Evolutionary conservation across 2,888 invertebrate species (phyloP), one percentile per base, ranked within the genome.

Genomic region (Cancer borealis): DNA sequence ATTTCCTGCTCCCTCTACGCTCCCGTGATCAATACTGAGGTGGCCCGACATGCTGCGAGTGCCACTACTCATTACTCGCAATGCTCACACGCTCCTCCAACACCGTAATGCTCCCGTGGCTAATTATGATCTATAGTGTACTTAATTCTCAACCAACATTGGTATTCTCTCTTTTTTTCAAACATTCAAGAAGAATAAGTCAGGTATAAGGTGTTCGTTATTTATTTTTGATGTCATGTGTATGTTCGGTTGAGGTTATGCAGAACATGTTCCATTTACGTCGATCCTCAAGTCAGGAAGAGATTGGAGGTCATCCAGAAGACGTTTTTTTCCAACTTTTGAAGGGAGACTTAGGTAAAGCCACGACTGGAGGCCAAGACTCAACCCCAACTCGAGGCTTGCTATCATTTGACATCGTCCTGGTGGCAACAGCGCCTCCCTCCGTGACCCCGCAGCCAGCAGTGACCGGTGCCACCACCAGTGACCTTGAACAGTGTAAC

Each of bases 391-490:
- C 79, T 79, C 79, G 21, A 30, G 79, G 30, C 88, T 49, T 47
- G 8, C 46, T 88, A 10, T 88, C 17, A 46, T 46, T 4, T 21
- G 26, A 88, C 46, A n/a, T n/a, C 46, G 17, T n/a, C 47, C 88
- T 88, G 26, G 46, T 88, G 88, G 46, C 46, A 21, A 88, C 47
- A 88, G 46, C 46, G 46, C 26, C 88, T 45, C 88, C 47, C n/a
- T 47, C 46, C n/a, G 88, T 49, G 17, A 26, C 14, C 88, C 88
- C 46, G 88, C 46, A n/a, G 46, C 88, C 88, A 46, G 5, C 46
- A 88, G 88, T 88, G 88, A 88, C 88, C 88, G 88, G 88, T 46
- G 46, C 88, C 88, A 47, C 47, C 88, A 46, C 46, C 5, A 47
- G 88, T 49, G 46, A 46, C 88, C 47, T 46, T 49, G 46, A 47